Percentiles rank a stretch among this genome's conserved stretches.
Conservation (phyloP, 2,888 invertebrate species). For the Epistrophella euchroma region DNA sequence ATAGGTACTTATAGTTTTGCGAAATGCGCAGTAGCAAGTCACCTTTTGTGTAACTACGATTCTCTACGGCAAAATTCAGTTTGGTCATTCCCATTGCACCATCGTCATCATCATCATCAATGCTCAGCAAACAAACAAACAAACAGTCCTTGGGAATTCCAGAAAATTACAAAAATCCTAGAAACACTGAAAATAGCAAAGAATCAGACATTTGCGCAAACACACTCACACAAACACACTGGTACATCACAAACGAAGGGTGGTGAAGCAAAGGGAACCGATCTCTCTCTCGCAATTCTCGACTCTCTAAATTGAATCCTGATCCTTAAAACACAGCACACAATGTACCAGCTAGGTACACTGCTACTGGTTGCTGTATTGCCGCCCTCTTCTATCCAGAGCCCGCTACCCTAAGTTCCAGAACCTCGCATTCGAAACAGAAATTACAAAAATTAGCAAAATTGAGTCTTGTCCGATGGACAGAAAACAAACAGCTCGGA, state of each 20-base stretch:
- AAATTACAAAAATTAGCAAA: constrained; percentile 78
- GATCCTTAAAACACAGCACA: constrained; percentile 67
- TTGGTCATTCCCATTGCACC: constrained; percentile 55
- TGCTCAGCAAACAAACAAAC: constrained; percentile 39
- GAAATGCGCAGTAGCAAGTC: constrained; percentile 48
- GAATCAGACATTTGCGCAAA: constrained; percentile 51
- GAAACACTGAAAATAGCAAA: constrained; percentile 70
- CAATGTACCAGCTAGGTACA: constrained; percentile 20
- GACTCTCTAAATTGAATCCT: constrained; percentile 36
- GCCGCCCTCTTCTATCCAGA: constrained; percentile 10
- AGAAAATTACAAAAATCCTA: constrained; percentile 74
- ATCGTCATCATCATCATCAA: constrained; percentile 24
- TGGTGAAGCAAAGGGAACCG: constrained; percentile 56
- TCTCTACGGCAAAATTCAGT: constrained; percentile 43
- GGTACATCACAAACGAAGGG: constrained; percentile 24
- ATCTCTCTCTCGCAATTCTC: background rate
- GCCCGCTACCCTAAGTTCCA: background rate
- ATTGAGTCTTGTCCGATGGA: constrained; percentile 82
- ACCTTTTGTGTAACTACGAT: constrained; percentile 51
- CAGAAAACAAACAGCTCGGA: constrained; percentile 83
- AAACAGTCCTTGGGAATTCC: constrained; percentile 68
- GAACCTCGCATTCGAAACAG: constrained; percentile 41
- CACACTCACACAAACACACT: background rate
- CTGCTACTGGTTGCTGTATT: constrained; percentile 58
- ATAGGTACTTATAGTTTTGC: background rate